These are phyloP conservation scores for Propithecus perrieri DNA, from an alignment of 2,797 vertebrate genomes.

Conservation along the genomic window DNA sequence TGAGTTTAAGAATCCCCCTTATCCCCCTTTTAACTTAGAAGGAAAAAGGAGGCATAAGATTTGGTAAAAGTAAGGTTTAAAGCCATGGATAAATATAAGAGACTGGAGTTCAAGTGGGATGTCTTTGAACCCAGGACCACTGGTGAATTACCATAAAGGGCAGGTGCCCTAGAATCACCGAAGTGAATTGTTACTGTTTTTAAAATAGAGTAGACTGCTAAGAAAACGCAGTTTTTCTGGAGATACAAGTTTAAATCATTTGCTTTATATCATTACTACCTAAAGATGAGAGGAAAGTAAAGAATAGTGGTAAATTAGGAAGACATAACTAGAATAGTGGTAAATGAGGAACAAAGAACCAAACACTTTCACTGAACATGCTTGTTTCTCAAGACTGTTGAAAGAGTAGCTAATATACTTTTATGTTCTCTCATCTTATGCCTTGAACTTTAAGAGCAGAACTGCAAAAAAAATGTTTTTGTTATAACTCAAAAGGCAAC, in stretches of 20 bases:
- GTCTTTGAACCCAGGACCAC: neutral
- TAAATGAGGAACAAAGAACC: neutral
- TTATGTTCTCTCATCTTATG: conserved; percentile 25
- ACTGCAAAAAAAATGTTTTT: neutral
- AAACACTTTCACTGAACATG: conserved; percentile 19
- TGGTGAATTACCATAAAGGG: neutral
- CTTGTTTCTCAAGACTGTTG: conserved; percentile 1
- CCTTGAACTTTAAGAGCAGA: conserved; percentile 18
- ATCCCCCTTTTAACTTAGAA: neutral
- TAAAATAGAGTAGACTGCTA: neutral
- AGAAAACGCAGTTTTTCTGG: neutral
- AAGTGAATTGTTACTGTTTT: conserved; percentile 14
- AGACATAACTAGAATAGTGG: neutral
- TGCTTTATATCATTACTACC: conserved; percentile 35
- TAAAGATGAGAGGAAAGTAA: conserved; percentile 35
- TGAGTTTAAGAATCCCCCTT: neutral
- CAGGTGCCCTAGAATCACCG: neutral
- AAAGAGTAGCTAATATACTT: neutral
- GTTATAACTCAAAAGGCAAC: neutral
- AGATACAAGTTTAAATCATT: neutral
- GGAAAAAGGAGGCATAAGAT: neutral
- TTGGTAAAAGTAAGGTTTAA: conserved; percentile 40
- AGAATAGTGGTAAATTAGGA: neutral
- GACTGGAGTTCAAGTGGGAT: neutral
- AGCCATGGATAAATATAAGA: neutral